Percentiles rank a stretch among this genome's conserved stretches.
Conservation (phyloP, 2,113 vertebrate genomes). For the Tringa solitaria region DNA sequence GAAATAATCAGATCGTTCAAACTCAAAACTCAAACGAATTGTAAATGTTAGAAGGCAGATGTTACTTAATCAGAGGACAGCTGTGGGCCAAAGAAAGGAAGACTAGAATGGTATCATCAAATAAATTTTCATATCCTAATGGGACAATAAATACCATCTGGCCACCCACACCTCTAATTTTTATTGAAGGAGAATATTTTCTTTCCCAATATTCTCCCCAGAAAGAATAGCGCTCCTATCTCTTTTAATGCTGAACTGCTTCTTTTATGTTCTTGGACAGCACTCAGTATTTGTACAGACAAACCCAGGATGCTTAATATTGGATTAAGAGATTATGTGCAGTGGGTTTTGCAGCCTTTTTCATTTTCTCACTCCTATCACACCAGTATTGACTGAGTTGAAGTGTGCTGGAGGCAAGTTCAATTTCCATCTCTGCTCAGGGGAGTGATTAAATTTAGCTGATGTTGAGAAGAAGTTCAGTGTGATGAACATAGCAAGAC, state of each 20-base stretch:
- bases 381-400: background rate
- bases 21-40: background rate
- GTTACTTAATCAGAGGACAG: background rate
- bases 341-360: background rate
- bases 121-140: background rate
- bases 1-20: background rate
- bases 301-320: slow-evolving; percentile 3
- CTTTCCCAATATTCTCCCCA: background rate
- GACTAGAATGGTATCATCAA: background rate
- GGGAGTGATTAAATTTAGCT: slow-evolving; percentile 3
- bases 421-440: slow-evolving; percentile 2
- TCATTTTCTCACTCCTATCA: slow-evolving; percentile 17
- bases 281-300: background rate
- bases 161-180: background rate
- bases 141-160: background rate
- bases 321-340: slow-evolving; percentile 7
- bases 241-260: background rate
- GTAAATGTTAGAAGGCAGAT: background rate
- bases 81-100: background rate
- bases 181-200: background rate
- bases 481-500: background rate
- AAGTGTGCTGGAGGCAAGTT: slow-evolving; percentile 21
- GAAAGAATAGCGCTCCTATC: background rate
- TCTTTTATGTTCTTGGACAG: background rate
- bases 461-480: background rate